phyloP scores from a whole-genome alignment of 2,797 vertebrate genomes.

The Takifugu rubripes region DNA sequence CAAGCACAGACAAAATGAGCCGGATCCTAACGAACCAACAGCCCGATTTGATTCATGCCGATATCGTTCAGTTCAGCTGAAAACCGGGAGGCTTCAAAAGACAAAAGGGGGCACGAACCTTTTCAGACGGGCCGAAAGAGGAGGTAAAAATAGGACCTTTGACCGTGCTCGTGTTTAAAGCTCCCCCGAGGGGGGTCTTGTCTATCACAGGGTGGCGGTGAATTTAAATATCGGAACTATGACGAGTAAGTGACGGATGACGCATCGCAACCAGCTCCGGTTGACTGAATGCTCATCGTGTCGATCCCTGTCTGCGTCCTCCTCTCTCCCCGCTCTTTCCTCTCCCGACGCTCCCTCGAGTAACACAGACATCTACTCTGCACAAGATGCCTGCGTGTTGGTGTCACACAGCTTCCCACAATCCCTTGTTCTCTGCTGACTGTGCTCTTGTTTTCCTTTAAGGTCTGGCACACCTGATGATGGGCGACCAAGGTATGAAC shows the following conservation, averaged over 20 bases:
- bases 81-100: no score
- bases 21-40: no score
- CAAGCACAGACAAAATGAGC: no score
- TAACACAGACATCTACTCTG: conserved; percentile 82
- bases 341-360: conserved; percentile 29
- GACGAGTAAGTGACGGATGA: conserved; percentile 77
- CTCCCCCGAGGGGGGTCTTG: neutral
- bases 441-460: conserved; percentile 99
- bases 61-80: no score
- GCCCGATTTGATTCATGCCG: no score
- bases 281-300: conserved; percentile 84
- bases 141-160: conserved; percentile 13
- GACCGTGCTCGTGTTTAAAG: conserved; percentile 13
- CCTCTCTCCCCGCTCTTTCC: conserved; percentile 52
- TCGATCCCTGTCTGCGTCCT: conserved; percentile 67
- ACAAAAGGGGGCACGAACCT: no score
- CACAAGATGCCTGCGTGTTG: conserved; percentile 86
- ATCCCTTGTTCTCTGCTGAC: conserved; percentile 98
- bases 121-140: conserved; percentile 11
- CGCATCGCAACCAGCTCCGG: conserved; percentile 81
- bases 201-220: conserved; percentile 24
- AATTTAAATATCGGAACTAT: conserved; percentile 53
- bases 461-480: conserved; percentile 99
- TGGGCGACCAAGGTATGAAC: conserved; percentile 99
- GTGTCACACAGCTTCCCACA: conserved; percentile 85